These are phyloP conservation scores for Penaeus vannamei DNA, from an alignment of 1,140 invertebrate species.

Conservation along the genomic window DNA sequence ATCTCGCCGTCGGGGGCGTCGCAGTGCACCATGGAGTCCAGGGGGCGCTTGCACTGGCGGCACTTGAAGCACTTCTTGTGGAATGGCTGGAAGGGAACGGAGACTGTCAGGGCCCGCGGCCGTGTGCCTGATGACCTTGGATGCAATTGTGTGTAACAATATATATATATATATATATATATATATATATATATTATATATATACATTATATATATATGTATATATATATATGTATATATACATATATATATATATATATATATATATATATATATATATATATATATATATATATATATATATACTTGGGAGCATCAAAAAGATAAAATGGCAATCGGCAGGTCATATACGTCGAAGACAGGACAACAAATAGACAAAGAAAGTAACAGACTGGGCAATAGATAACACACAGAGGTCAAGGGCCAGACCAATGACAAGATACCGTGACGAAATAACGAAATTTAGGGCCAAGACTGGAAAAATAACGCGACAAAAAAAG, in stretches of 20 bases:
- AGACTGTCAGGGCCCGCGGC: background rate
- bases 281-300: constrained; percentile 26
- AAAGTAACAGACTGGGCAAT: too few relatives aligned
- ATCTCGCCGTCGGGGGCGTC: constrained; percentile 91
- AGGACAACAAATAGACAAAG: too few relatives aligned
- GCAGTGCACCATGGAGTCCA: constrained; percentile 94
- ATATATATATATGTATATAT: background rate
- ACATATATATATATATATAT: background rate
- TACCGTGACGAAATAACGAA: too few relatives aligned
- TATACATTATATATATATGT: background rate
- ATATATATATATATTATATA: constrained; percentile 8
- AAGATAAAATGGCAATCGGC: too few relatives aligned
- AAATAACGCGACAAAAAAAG: too few relatives aligned
- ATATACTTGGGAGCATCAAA: too few relatives aligned
- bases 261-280: background rate
- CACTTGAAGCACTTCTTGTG: constrained; percentile 98
- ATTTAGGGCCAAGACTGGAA: too few relatives aligned
- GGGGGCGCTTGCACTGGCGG: constrained; percentile 89
- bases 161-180: constrained; percentile 16
- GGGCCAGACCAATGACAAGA: too few relatives aligned
- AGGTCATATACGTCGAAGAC: too few relatives aligned
- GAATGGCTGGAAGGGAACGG: constrained; percentile 81
- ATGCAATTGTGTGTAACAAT: background rate
- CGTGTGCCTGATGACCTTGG: background rate
- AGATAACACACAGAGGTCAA: too few relatives aligned